A percentile compares a stretch with the other conserved stretches of the same genome.
Evolutionary conservation across 37 sponge, comb jelly and placozoan species (phyloP).

Genomic region (Halisarca cf. caerulea): DNA sequence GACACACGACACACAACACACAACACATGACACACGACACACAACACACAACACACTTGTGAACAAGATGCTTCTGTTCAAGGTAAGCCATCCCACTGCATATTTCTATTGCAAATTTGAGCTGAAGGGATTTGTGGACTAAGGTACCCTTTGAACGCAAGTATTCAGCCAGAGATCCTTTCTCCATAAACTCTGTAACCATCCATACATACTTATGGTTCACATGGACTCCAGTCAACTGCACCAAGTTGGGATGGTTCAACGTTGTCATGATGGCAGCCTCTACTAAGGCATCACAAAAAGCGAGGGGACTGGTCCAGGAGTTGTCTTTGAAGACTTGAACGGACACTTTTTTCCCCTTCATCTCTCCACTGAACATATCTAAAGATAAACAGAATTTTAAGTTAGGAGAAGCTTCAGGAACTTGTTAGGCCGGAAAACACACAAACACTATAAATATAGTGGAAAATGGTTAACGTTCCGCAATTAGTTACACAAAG

Average conservation of each 20-base stretch:
- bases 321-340: conserved; percentile 47
- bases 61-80: conserved; percentile 78
- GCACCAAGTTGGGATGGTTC: conserved; percentile 87
- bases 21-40: too few species aligned
- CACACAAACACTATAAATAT: background rate
- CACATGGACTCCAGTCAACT: conserved; percentile 81
- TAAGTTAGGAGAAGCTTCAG: too few species aligned
- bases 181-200: conserved; percentile 96
- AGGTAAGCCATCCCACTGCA: conserved; percentile 90
- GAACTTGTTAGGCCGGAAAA: too few species aligned
- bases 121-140: conserved; percentile 73
- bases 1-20: too few species aligned
- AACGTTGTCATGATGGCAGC: conserved; percentile 70
- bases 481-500: too few species aligned
- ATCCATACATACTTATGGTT: conserved; percentile 77
- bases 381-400: too few species aligned
- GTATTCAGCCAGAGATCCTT: conserved; percentile 91
- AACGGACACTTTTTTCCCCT: conserved; percentile 64
- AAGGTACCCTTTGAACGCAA: conserved; percentile 90
- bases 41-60: too few species aligned
- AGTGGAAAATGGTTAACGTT: too few species aligned
- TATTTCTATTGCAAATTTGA: conserved; percentile 77
- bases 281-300: conserved; percentile 51
- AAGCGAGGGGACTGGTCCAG: too few species aligned
- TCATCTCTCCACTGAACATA: conserved; percentile 56